phyloP scores from a whole-genome alignment of 2,113 vertebrate genomes.

The Limnothrissa miodon region DNA sequence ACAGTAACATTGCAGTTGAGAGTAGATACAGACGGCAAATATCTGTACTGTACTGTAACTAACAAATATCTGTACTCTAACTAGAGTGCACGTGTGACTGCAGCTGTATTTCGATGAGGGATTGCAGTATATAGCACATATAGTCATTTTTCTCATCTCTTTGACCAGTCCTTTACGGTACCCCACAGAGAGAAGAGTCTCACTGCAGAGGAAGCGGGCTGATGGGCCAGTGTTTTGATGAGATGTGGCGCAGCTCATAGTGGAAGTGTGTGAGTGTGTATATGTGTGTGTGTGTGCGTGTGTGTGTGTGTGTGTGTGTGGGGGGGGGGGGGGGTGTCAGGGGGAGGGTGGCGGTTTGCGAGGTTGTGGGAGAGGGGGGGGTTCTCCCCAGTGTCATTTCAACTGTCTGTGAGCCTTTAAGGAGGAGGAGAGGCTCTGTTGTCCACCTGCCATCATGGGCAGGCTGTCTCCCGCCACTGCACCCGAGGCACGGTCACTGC shows the following conservation, averaged over 20 bases:
- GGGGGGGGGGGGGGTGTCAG: neutral
- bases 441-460: neutral
- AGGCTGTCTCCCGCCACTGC: neutral
- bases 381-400: neutral
- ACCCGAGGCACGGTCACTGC: neutral
- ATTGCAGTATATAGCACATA: neutral
- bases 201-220: neutral
- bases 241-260: neutral
- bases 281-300: neutral
- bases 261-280: neutral
- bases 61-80: neutral
- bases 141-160: neutral
- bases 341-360: neutral
- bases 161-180: neutral
- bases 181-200: neutral
- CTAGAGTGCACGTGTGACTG: neutral
- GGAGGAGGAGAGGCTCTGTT: neutral
- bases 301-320: slow-evolving; percentile 5
- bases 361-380: neutral
- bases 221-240: neutral
- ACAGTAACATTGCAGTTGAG: neutral
- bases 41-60: too few relatives aligned
- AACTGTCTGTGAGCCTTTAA: neutral
- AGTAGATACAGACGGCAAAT: neutral
- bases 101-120: neutral